phyloP scores from a whole-genome alignment of 1,140 invertebrate genomes.

The Megalonaias nervosa region DNA sequence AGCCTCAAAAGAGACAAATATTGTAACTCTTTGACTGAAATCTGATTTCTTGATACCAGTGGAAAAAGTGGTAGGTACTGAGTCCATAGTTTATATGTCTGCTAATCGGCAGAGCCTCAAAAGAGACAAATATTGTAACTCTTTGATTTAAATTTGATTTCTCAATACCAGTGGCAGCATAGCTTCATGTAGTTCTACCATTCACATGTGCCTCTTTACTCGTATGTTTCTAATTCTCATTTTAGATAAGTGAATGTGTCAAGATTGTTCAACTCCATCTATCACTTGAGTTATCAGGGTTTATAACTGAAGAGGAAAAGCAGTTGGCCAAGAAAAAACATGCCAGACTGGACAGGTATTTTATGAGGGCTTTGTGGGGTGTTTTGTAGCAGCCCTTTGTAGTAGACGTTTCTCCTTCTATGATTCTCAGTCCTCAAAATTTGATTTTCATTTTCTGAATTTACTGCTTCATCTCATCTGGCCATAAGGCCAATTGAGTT shows the following conservation, averaged over 20 bases:
- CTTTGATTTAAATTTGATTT: neutral
- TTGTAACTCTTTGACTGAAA: neutral
- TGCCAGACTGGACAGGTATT: constrained; percentile 24
- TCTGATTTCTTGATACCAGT: neutral
- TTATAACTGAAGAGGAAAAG: constrained; percentile 37
- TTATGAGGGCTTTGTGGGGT: no score
- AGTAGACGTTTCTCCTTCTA: no score
- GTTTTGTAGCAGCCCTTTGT: no score
- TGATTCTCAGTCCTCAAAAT: no score
- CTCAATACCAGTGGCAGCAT: neutral
- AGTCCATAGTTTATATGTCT: no score
- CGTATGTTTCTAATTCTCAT: neutral
- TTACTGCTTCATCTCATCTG: no score
- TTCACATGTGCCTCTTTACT: no score
- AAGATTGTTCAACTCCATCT: constrained; percentile 56
- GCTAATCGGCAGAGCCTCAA: no score
- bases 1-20: neutral
- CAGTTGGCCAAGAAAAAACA: constrained; percentile 35
- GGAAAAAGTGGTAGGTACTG: neutral
- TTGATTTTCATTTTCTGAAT: no score
- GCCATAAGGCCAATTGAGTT: no score
- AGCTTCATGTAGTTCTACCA: neutral
- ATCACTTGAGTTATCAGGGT: constrained; percentile 45
- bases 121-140: neutral
- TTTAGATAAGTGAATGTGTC: constrained; percentile 62